phyloP scores from a whole-genome alignment of 2,113 vertebrate species.

The Indicator maculatus region DNA sequence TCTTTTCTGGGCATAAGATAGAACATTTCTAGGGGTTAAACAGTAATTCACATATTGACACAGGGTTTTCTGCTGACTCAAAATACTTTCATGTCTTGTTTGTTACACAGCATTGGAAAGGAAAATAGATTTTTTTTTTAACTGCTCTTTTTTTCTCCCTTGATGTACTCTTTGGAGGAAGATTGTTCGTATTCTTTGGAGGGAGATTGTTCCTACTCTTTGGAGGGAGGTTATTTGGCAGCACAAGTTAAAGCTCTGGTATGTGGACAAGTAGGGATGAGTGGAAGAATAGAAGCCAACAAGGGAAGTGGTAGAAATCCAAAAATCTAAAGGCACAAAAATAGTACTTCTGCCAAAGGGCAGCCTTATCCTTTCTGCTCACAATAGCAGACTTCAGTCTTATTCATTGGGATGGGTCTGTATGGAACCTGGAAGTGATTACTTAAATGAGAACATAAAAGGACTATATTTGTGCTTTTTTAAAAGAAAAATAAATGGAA shows the following conservation, averaged over 20 bases:
- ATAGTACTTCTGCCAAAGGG: constrained; percentile 21
- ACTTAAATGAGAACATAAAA: constrained; percentile 35
- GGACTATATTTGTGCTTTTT: neutral
- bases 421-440: constrained; percentile 42
- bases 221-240: neutral
- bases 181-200: neutral
- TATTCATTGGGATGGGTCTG: neutral
- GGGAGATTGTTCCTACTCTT: neutral
- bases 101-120: neutral
- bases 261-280: neutral
- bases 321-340: constrained; percentile 12
- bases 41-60: neutral
- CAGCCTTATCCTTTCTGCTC: constrained; percentile 19
- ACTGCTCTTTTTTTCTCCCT: neutral
- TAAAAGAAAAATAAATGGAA: constrained; percentile 8
- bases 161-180: neutral
- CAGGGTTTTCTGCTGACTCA: constrained; percentile 15
- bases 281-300: neutral
- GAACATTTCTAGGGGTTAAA: neutral
- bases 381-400: neutral
- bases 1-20: neutral
- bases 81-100: neutral
- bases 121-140: neutral
- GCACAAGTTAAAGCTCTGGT: neutral
- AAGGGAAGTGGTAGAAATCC: constrained; percentile 12